Percentiles rank a stretch among this genome's conserved stretches.
These are phyloP conservation scores for Cheilosia scutellata DNA, from an alignment of 2,888 invertebrate species.

Conservation along the genomic window DNA sequence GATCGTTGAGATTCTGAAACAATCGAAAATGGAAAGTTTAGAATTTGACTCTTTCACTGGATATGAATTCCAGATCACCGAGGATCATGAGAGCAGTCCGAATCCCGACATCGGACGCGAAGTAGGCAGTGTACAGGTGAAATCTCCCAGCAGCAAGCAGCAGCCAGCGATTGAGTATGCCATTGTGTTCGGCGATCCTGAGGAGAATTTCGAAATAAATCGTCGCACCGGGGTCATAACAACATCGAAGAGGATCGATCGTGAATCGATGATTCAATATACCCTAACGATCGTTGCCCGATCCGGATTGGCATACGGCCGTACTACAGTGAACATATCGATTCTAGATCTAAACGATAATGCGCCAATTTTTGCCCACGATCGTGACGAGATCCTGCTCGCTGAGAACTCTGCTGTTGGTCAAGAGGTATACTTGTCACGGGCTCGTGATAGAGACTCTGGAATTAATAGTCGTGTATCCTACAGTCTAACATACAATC, in stretches of 20 bases:
- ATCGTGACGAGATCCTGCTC: slow-evolving; percentile 91
- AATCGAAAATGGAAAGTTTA: slow-evolving; percentile 89
- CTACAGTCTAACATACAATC: slow-evolving; percentile 92
- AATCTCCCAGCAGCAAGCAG: slow-evolving; percentile 79
- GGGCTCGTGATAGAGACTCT: slow-evolving; percentile 94
- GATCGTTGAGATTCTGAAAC: slow-evolving; percentile 91
- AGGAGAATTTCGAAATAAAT: slow-evolving; percentile 91
- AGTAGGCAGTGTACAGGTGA: slow-evolving; percentile 90
- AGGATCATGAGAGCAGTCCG: slow-evolving; percentile 89
- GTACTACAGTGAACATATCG: slow-evolving; percentile 91
- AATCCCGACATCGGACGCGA: slow-evolving; percentile 87
- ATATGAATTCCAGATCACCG: slow-evolving; percentile 92
- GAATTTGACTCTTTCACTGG: slow-evolving; percentile 91
- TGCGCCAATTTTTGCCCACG: slow-evolving; percentile 91
- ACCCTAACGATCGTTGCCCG: slow-evolving; percentile 92
- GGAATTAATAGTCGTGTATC: slow-evolving; percentile 94
- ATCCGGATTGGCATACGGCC: slow-evolving; percentile 90
- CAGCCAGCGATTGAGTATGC: slow-evolving; percentile 86
- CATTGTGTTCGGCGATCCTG: slow-evolving; percentile 92
- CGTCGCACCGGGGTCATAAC: slow-evolving; percentile 91
- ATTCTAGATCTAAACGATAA: slow-evolving; percentile 96
- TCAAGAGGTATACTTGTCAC: slow-evolving; percentile 94
- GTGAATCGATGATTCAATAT: slow-evolving; percentile 92
- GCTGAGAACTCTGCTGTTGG: slow-evolving; percentile 97
- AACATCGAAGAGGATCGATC: slow-evolving; percentile 91